Evolutionary conservation across 2,888 invertebrate species (phyloP), one percentile per base, ranked within the genome.

Genomic region (Hydrotaea cyrtoneurina): DNA sequence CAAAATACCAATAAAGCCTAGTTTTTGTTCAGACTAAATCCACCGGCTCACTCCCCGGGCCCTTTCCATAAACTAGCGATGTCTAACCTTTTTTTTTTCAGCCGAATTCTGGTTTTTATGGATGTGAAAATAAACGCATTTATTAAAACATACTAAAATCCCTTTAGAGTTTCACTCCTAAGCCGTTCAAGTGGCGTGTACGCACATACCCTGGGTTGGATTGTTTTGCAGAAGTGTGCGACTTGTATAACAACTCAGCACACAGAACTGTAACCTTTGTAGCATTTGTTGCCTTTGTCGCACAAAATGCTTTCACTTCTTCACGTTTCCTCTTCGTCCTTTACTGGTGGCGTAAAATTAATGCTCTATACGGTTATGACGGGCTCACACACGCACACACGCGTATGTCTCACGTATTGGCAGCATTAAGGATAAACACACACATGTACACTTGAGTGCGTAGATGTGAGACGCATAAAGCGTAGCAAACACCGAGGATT

Each of bases 331-430:
- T 23, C 62, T 31, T n/a, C 15, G 55, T 57, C 10, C 64, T 39
- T 72, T 71, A 11, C 23, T 57, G 73, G 57, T 75, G 23, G 75
- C 69, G 36, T 69, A 50, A 75, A 80, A 80, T 75, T 69, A 69
- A 74, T 59, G 57, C 75, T 71, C 57, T 46, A 23, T 46, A 23
- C 39, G 23, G 13, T 23, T 43, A 43, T 69, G 46, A 69, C 23
- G 26, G 11, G 3, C 59, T 26, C 59, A 59, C 26, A 26, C 59
- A 23, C 26, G 1, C 39, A 10, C 39, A 39, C 39, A 1, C 39
- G 11, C 7, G 4, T 39, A 3, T 13, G 39, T 10, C 11, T 39
- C 39, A 39, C 1, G 11, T 39, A 39, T 39, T 8, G 39, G 39
- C 39, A 13, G 11, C 39, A 8, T 13, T 13, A 23, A 59, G 26